Conservation (phyloP, 2,797 vertebrate species). For the Bufotes viridis region DNA sequence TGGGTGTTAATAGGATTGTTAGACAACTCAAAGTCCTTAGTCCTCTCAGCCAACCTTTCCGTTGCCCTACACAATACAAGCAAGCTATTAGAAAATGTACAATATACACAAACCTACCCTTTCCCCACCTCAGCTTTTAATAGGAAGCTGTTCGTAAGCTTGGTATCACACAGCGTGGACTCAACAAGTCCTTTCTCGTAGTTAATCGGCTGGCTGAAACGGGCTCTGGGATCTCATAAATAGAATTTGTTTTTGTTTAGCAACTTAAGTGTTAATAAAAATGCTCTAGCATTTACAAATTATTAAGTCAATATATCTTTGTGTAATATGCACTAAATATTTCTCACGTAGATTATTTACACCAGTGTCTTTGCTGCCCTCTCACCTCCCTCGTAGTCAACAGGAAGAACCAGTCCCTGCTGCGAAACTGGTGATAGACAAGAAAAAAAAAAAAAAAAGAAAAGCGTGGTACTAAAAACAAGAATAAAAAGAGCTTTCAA, state of each 20-base stretch:
- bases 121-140: conserved; percentile 71
- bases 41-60: conserved; percentile 65
- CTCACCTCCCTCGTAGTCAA: conserved; percentile 39
- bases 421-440: conserved; percentile 52
- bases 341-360: conserved; percentile 75
- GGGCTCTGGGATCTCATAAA: conserved; percentile 64
- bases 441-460: conserved; percentile 20
- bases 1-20: conserved; percentile 80
- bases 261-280: conserved; percentile 73
- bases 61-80: conserved; percentile 80
- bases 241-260: conserved; percentile 67
- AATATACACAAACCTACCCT: conserved; percentile 81
- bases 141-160: conserved; percentile 68
- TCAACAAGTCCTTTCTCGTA: conserved; percentile 56
- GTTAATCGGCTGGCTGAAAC: conserved; percentile 61
- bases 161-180: conserved; percentile 66
- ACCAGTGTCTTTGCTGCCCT: conserved; percentile 66
- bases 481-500: background rate
- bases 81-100: conserved; percentile 84
- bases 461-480: conserved; percentile 54
- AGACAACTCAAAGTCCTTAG: conserved; percentile 78
- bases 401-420: conserved; percentile 38
- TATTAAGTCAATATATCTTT: conserved; percentile 73
- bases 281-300: conserved; percentile 77
- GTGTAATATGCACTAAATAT: conserved; percentile 76